Evolutionary conservation across 2,113 vertebrate genomes (phyloP).

Genomic region (Lanius collurio): DNA sequence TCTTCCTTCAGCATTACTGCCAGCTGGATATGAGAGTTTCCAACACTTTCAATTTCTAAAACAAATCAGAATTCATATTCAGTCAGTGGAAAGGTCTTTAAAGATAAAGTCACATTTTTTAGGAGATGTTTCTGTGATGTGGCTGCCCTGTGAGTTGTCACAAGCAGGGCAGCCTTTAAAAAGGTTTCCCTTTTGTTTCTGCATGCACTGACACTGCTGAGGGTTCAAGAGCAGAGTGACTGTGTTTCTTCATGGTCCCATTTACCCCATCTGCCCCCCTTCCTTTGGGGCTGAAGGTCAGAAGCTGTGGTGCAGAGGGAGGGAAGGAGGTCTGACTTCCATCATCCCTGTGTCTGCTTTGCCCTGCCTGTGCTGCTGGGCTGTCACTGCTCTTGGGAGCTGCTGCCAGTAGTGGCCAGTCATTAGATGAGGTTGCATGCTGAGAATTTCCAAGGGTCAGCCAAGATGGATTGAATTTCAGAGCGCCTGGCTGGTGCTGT

Average conservation of each 20-base stretch:
- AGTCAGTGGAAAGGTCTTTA: background rate
- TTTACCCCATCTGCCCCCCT: background rate
- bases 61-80: background rate
- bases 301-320: background rate
- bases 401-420: background rate
- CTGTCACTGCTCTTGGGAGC: background rate
- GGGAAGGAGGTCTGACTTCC: background rate
- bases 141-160: background rate
- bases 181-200: background rate
- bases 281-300: background rate
- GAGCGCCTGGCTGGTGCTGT: background rate
- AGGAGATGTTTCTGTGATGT: background rate
- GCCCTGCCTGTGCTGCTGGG: background rate
- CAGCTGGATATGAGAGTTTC: constrained; percentile 89
- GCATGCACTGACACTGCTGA: background rate
- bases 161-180: background rate
- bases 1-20: constrained; percentile 87
- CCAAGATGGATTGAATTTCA: background rate
- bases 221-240: background rate
- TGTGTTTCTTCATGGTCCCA: background rate
- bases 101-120: background rate
- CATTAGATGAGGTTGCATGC: background rate
- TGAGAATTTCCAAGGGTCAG: background rate
- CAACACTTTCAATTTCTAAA: constrained; percentile 89
- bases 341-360: background rate